Evolutionary conservation across 2,113 vertebrate genomes (phyloP), one percentile per base, ranked within the genome.

Genomic region (Chauna torquata): DNA sequence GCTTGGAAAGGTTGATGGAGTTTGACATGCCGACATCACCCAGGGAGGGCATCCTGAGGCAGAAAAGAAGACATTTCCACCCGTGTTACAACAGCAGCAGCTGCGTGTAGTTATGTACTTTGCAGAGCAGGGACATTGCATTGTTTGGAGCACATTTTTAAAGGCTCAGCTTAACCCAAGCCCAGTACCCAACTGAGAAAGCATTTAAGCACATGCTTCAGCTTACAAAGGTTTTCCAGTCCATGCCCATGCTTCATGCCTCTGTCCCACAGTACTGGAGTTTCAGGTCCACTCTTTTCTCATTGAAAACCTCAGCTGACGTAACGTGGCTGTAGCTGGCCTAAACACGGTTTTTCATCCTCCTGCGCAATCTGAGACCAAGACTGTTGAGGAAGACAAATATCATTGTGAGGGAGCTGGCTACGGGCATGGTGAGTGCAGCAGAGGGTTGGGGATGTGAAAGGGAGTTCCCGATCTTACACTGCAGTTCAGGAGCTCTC

Each of bases 321-420:
- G 36, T 25, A 40, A 12, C 5, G 12, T 32, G 62, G 24, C 36
- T 84, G 10, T 27, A 27, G 42, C 24, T 86, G 79, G 24, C 64
- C 28, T 49, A 52, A 15, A 25, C 3, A 1, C 30, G 27, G 17
- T 9, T 66, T 36, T 78, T 58, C 5, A 24, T 72, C 18, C 34
- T 62, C 36, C 47, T 88, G n/a, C 70, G 50, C 3, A 1, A 40
- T n/a, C 34, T 4, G 5, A 44, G 64, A 74, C 24, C 0, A 0
- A 72, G 27, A 36, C 4, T 42, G 76, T 64, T 1, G 4, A 20
- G 61, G 8, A n/a, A 25, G 22, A 16, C 2, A 5, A 47, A 19
- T 18, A 4, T 16, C 1, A 4, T 2, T 0, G 4, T 54, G n/a
- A 9, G 24, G 55, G 20, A 92, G 64, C 16, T 84, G 81, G 28